Evolutionary conservation across 2,113 vertebrate genomes (phyloP), one percentile per base, ranked within the genome.

Genomic region (Tyto alba): DNA sequence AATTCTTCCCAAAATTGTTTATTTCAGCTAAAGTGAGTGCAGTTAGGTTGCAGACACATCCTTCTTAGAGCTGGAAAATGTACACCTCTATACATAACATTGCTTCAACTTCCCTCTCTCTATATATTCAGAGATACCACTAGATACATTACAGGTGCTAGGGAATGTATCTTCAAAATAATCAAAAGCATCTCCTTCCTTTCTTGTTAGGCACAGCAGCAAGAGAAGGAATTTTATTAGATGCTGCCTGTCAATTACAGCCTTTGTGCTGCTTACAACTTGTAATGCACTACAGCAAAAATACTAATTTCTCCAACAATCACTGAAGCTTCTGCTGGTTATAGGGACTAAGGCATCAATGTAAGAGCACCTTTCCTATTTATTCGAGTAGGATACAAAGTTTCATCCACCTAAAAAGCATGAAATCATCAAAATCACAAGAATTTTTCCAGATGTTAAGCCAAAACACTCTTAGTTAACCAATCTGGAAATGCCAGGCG

Each of bases 1-100:
- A 91, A 94, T 77, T 79, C 71, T 95, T 95, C 88, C 88, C 72
- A 80, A 80, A 87, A 95, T 66, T 52, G 89, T 96, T 91, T 93
- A 85, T 91, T 89, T 85, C 48, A 5, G 73, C 90, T 90, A 22
- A 62, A 80, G 64, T 16, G 32, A 90, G 59, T 36, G 55, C 66
- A 92, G 52, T 60, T 73, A 56, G 53, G 74, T 50, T 84, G 41
- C 72, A 76, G 59, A 26, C 43, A 84, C 7, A 1, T 73, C 50
- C 25, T 88, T 72, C 55, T 63, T 57, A 63, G 48, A 56, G 34
- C 0, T 85, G 56, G 68, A 91, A 88, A 92, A 43, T 6, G 13
- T 63, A 62, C 48, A 68, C 74, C 85, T 95, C 69, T 56, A 41
- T 6, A 80, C 30, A 69, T 8, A 62, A 45, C 1, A 13, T 6